Conservation (phyloP, 2,888 invertebrate species). For the Chironomus riparius region DNA sequence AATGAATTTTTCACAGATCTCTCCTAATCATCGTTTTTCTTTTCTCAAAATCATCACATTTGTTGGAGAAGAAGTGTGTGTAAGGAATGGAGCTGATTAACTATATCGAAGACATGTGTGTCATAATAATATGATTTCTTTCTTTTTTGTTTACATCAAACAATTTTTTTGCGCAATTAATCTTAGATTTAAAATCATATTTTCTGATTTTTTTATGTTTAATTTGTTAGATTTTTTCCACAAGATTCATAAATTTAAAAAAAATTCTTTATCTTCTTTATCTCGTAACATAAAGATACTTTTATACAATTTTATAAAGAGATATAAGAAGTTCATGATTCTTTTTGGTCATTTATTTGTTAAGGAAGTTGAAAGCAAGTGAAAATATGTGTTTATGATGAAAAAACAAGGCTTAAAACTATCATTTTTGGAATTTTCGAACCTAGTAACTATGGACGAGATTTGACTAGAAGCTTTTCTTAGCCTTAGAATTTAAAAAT, state of each 20-base stretch:
- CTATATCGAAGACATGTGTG: slow-evolving; percentile 1
- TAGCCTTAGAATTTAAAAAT: too few relatives aligned
- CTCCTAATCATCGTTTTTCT: slow-evolving; percentile 38
- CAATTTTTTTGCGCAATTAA: neutral
- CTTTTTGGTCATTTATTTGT: too few relatives aligned
- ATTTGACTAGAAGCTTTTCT: too few relatives aligned
- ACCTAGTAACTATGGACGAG: too few relatives aligned
- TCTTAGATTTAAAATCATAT: neutral
- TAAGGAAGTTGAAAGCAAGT: too few relatives aligned
- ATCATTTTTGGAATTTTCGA: neutral
- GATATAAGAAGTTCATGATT: too few relatives aligned
- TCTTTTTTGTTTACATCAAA: neutral
- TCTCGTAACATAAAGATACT: neutral
- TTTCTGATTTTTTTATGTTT: neutral
- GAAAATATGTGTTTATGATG: too few relatives aligned
- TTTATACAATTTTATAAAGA: too few relatives aligned
- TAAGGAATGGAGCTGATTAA: neutral
- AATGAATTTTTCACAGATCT: slow-evolving; percentile 35
- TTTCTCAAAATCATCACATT: neutral
- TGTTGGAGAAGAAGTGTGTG: neutral
- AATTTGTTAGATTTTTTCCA: neutral
- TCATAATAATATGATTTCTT: neutral
- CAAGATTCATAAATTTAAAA: neutral
- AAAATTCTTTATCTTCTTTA: neutral
- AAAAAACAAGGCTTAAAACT: neutral